Evolutionary conservation across 1,140 invertebrate genomes (phyloP), one percentile per base, ranked within the genome.

Genomic region (Panonychus citri): DNA sequence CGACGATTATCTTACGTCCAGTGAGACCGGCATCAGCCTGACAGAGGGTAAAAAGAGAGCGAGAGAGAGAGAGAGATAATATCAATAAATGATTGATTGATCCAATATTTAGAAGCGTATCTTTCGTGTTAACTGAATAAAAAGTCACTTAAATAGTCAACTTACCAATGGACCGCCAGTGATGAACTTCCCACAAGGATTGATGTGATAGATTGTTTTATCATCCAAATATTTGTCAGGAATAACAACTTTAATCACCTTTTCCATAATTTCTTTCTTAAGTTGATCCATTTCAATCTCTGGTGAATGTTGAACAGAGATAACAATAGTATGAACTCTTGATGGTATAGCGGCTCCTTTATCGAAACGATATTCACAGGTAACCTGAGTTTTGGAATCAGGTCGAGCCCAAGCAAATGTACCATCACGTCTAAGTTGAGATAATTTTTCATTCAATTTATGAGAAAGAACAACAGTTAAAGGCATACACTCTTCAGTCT

Each of bases 1-100:
- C 91, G 24, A 96, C 90, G 64, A 96, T 96, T 60, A 96, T 96
- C 73, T 96, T 96, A 43, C 91, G 77, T 10, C 91, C 91, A 40
- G 90, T 96, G 54, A 96, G 75, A 62, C 90, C 90, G 56, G 90
- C 88, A 74, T 96, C 90, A 65, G 86, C 85, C 80, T 87, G 66
- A 43, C 8, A 46, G 19, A 46, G n/a, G 15, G 10, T 2, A 46
- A 46, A 46, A 40, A 40, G 7, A 71, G 68, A 65, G 12, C 43
- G 19, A 40, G 17, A 39, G 39, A 43, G 30, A 30, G 39, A 3
- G 39, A 40, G 13, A 40, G 19, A 17, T n/a, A 34, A 34, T 34
- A 34, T 34, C 0, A 34, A 34, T 34, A 34, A 34, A 12, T 34
- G 30, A 34, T 7, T 34, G 30, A 34, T 59, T 34, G 25, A 10